Evolutionary conservation across 2,797 vertebrate genomes (phyloP), one percentile per base, ranked within the genome.

Genomic region (Bradypodion pumilum): DNA sequence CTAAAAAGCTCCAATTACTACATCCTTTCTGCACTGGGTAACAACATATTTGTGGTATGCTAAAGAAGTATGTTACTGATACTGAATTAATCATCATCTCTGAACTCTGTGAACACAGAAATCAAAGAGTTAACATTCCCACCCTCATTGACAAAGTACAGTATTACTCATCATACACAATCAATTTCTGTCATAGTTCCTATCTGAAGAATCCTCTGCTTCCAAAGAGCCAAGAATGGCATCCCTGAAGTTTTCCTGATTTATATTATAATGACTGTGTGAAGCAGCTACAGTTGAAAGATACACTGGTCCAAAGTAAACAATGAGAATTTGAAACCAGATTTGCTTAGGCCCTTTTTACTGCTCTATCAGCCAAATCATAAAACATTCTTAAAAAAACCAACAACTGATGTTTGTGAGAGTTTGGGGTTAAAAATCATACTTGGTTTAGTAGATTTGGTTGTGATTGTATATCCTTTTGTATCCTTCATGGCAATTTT

Each of bases 401-500:
- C n/a, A n/a, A n/a, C n/a, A n/a, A 7, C 9, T 25, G 1, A 7
- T 29, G 15, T 74, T 84, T 73, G 42, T 46, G 15, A 73, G 29
- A 27, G 56, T 40, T 40, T 35, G 5, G 44, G n/a, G 52, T 37
- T 66, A 74, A 79, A 80, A 87, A 79, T 85, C 98, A 97, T 95
- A 99, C 98, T 98, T 95, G 97, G 97, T 91, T 99, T 99, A 81
- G 94, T 95, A 86, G 97, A 97, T 92, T 99, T 99, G 77, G 97
- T 96, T 2, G 98, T 95, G 84, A 99, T 98, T 19, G 97, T 97
- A 4, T 98, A 96, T 92, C 98, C 98, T 93, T 98, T 99, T 85
- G 98, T 97, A 87, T 98, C 98, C 91, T 98, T 99, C 97, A 99
- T 97, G 3, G 98, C 97, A 19, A 99, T 99, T 93, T 99, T 99